Percentiles rank a stretch among this genome's conserved stretches.
These are phyloP conservation scores for Argyrosomus japonicus DNA, from an alignment of 2,113 vertebrate genomes.

Conservation along the genomic window DNA sequence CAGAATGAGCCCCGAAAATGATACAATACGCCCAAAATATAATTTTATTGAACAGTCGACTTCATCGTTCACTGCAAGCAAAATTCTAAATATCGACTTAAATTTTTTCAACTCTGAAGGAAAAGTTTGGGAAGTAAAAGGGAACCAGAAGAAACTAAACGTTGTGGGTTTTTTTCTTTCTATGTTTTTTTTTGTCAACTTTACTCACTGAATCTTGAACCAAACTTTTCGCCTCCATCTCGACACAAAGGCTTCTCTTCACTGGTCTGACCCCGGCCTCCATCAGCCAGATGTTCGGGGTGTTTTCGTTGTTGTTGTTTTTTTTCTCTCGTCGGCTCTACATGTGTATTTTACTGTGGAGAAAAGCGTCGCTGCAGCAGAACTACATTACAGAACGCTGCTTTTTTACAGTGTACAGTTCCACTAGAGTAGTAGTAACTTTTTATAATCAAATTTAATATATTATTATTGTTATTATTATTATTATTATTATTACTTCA, in stretches of 20 bases:
- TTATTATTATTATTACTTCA: conserved; percentile 79
- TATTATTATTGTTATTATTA: conserved; percentile 86
- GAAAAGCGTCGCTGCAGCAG: conserved; percentile 70
- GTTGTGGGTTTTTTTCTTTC: background rate
- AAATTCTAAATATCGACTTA: background rate
- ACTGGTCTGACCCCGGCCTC: background rate
- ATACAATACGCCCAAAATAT: background rate
- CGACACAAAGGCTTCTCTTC: background rate
- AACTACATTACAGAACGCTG: conserved; percentile 72
- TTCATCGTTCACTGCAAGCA: background rate
- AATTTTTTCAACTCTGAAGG: background rate
- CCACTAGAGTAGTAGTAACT: conserved; percentile 81
- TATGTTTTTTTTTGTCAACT: background rate
- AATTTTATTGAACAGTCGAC: background rate
- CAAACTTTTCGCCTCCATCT: background rate
- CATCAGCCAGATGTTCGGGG: conserved; percentile 11
- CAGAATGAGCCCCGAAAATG: background rate
- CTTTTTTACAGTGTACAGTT: conserved; percentile 90
- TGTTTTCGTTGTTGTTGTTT: background rate
- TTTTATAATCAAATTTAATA: conserved; percentile 95
- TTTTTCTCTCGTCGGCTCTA: conserved; percentile 2
- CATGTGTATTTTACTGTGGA: conserved; percentile 47
- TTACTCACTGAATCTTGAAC: background rate
- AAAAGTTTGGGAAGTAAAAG: background rate
- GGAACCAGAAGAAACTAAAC: background rate